Percentiles rank a stretch among this genome's conserved stretches.
These are phyloP conservation scores for Nebria brevicollis DNA, from an alignment of 2,888 invertebrate genomes.

Conservation along the genomic window DNA sequence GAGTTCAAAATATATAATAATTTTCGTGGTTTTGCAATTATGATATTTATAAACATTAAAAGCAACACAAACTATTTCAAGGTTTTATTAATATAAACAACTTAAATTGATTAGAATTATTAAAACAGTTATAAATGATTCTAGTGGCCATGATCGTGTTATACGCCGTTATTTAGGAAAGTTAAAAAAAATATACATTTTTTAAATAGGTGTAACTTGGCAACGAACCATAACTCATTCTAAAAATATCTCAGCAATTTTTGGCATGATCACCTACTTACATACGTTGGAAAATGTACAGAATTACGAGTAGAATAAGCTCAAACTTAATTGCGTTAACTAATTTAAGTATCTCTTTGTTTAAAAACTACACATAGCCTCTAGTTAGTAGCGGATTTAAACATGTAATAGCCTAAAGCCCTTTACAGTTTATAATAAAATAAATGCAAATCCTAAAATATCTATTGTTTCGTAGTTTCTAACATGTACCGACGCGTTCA, in stretches of 20 bases:
- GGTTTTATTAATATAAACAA: background rate
- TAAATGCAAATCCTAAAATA: too few species aligned
- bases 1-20: background rate
- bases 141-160: background rate
- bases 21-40: background rate
- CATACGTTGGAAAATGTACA: constrained; percentile 31
- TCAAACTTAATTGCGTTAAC: too few species aligned
- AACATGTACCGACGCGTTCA: too few species aligned
- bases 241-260: constrained; percentile 23
- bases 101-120: background rate
- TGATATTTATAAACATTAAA: background rate
- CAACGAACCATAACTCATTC: constrained; percentile 31
- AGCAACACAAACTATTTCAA: background rate
- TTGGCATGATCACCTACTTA: constrained; percentile 37
- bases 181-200: background rate
- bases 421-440: too few species aligned
- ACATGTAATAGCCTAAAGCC: too few species aligned
- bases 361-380: too few species aligned
- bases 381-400: too few species aligned
- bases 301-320: constrained; percentile 23
- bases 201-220: constrained; percentile 34
- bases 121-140: background rate
- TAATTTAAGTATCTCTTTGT: too few species aligned
- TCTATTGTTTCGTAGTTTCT: too few species aligned
- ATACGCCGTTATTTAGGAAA: constrained; percentile 7